A percentile compares a stretch with the other conserved stretches of the same genome.
These are phyloP conservation scores for Drosophila erecta DNA, from an alignment of 1,140 invertebrate species.

Conservation along the genomic window DNA sequence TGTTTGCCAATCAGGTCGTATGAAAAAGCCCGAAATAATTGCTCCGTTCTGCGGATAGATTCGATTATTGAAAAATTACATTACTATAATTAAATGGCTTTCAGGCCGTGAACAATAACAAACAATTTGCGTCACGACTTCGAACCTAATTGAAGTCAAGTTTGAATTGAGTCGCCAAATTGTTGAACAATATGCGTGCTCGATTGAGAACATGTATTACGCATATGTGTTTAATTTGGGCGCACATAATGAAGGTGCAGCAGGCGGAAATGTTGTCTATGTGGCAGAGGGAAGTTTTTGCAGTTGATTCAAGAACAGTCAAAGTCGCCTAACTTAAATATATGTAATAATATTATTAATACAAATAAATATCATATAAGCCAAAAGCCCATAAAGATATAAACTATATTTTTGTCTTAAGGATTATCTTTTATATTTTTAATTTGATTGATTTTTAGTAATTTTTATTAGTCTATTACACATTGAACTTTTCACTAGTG, in stretches of 20 bases:
- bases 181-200: constrained; percentile 10
- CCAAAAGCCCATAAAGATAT: too few relatives aligned
- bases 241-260: constrained; percentile 32
- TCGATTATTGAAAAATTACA: constrained; percentile 46
- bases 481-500: too few relatives aligned
- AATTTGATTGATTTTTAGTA: too few relatives aligned
- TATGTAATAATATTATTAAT: too few relatives aligned
- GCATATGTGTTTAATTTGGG: constrained; percentile 31
- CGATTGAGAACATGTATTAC: constrained; percentile 15
- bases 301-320: neutral
- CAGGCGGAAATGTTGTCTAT: constrained; percentile 18
- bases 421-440: too few relatives aligned
- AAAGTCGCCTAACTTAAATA: too few relatives aligned
- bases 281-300: neutral
- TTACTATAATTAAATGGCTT: constrained; percentile 53
- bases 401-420: too few relatives aligned
- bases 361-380: too few relatives aligned
- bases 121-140: constrained; percentile 22
- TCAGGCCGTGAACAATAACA: constrained; percentile 36
- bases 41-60: constrained; percentile 29
- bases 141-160: constrained; percentile 39
- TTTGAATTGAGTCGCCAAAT: constrained; percentile 30
- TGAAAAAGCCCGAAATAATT: constrained; percentile 42
- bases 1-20: constrained; percentile 46
- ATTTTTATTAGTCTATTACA: too few relatives aligned